These are phyloP conservation scores for Notospermus geniculatus DNA, from an alignment of 1,140 invertebrate genomes.

Conservation along the genomic window DNA sequence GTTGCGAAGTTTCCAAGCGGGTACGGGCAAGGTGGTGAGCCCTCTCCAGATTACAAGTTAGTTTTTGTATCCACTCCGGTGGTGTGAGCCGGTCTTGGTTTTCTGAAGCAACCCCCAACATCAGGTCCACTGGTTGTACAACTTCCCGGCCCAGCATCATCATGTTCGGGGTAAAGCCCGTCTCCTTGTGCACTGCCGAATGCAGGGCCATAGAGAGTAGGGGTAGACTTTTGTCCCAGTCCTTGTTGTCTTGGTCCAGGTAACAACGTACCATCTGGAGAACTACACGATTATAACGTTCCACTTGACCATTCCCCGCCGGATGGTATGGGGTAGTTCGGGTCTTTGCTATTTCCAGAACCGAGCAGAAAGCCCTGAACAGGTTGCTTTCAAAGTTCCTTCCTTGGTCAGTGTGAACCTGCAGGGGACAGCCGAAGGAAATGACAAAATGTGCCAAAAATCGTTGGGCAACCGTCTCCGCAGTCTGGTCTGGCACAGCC, in stretches of 20 bases:
- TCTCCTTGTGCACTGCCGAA: conserved; percentile 14
- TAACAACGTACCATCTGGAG: conserved; percentile 19
- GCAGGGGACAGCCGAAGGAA: conserved; percentile 13
- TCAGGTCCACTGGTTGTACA: too few species aligned
- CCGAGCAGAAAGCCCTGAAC: conserved; percentile 8
- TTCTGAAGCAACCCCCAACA: too few species aligned
- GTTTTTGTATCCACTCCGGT: too few species aligned
- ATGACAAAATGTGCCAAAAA: neutral
- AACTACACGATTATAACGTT: conserved; percentile 15
- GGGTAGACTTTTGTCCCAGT: conserved; percentile 22
- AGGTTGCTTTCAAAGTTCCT: conserved; percentile 18
- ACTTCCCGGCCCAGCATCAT: conserved; percentile 22
- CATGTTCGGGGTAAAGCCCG: conserved; percentile 14
- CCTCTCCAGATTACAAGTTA: too few species aligned
- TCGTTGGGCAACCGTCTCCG: neutral
- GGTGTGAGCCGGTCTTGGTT: too few species aligned
- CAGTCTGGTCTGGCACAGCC: neutral
- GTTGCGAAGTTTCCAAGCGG: neutral
- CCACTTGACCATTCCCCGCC: conserved; percentile 24
- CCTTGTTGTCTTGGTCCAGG: conserved; percentile 15
- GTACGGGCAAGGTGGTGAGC: too few species aligned
- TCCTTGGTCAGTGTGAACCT: conserved; percentile 13
- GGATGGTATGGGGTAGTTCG: conserved; percentile 25
- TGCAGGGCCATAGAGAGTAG: conserved; percentile 19
- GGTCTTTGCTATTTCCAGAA: conserved; percentile 17